Evolutionary conservation across 2,888 invertebrate genomes (phyloP).

Genomic region (Nysson spinosus): DNA sequence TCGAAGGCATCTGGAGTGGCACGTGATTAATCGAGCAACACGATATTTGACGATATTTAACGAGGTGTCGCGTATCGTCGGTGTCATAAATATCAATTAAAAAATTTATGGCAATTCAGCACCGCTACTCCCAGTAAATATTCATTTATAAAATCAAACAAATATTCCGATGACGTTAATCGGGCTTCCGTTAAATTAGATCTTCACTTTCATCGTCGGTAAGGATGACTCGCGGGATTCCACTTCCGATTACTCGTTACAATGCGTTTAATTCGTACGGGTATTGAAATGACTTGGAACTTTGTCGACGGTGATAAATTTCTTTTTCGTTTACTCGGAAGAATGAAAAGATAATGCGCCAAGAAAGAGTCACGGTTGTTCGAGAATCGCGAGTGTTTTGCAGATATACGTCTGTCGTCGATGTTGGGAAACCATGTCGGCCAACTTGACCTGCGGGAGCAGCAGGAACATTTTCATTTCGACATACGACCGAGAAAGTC

Average conservation of each 20-base stretch:
- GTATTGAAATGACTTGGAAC: too few relatives aligned
- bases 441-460: not conserved
- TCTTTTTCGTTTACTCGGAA: too few relatives aligned
- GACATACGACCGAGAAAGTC: constrained; percentile 29
- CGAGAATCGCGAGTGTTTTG: not conserved
- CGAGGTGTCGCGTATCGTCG: not conserved
- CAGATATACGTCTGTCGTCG: not conserved
- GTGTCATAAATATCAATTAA: constrained; percentile 20
- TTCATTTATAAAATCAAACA: not conserved
- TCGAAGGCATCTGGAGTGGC: constrained; percentile 2
- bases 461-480: constrained; percentile 20
- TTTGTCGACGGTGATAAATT: too few relatives aligned
- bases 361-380: not conserved
- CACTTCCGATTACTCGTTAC: too few relatives aligned
- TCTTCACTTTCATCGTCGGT: not conserved
- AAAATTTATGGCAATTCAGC: not conserved
- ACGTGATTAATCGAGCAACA: constrained; percentile 9
- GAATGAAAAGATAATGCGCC: not conserved
- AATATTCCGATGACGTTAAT: not conserved
- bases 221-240: too few relatives aligned
- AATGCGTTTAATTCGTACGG: too few relatives aligned
- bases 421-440: not conserved
- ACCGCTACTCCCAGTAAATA: constrained; percentile 4
- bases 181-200: not conserved
- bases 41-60: not conserved